Base-by-base conservation (phyloP, 2,888 invertebrate genomes). In the Psylliodes chrysocephalus region DNA sequence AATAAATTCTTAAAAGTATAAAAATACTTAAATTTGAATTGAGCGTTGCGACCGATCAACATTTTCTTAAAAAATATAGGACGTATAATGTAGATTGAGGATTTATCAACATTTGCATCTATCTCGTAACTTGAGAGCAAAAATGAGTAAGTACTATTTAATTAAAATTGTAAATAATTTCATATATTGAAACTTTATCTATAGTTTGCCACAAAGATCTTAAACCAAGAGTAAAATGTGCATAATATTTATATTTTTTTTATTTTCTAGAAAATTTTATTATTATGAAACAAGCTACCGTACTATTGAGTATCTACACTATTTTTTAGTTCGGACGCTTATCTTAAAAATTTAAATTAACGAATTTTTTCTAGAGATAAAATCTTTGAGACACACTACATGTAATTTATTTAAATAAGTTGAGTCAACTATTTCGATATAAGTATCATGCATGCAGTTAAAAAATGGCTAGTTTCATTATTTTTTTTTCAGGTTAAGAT, bases 381-480 rank as follows among this genome's bases (percentile, higher is more conserved):
- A 22, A 44, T 44, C 15, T 42, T 42, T 42, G 17, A 17, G 42
- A 42, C 17, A 42, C 17, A 22, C 22, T 22, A 22, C 6, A 22
- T 2, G 22, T 22, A 47, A 6, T 25, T n/a, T 47, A 14, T 7
- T 14, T 25, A 14, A 38, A 40, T 53, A 42, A 54, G 40, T 54
- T 56, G 46, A 33, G 30, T 56, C 46, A 44, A 35, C 57, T 57
- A 47, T 18, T 49, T 57, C 35, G 35, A 49, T 64, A 62, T 63
- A 67, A 64, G 65, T 54, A 64, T 40, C 67, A 68, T 63, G 67
- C 70, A 67, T 64, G 62, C 66, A 47, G 35, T 62, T 51, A 44
- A 61, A 61, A 64, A 60, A 54, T 66, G 25, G 61, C 59, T 67
- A 70, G 57, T 63, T 63, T 63, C 46, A 59, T 66, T 71, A 69